These are phyloP conservation scores for Drosophila mimetica DNA, from an alignment of 2,888 invertebrate genomes.

Conservation along the genomic window DNA sequence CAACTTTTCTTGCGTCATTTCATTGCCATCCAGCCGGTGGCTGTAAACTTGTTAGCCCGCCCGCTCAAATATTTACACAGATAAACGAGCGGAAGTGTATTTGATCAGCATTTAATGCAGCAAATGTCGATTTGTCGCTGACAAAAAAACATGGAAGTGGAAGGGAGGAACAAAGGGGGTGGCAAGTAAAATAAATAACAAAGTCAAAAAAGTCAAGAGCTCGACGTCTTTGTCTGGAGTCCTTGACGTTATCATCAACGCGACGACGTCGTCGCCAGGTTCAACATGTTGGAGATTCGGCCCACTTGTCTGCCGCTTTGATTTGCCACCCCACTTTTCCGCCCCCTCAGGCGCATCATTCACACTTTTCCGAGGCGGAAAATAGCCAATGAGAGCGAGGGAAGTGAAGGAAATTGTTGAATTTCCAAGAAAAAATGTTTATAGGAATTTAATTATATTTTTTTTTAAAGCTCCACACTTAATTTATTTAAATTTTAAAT, in stretches of 20 bases:
- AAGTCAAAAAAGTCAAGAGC: conserved; percentile 35
- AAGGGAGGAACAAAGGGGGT: background rate
- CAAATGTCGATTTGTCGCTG: conserved; percentile 66
- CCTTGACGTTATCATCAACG: conserved; percentile 45
- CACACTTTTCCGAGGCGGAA: conserved; percentile 1
- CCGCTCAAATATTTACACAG: conserved; percentile 77
- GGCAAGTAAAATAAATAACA: conserved; percentile 30
- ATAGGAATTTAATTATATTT: no score
- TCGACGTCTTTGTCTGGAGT: conserved; percentile 27
- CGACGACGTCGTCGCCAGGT: conserved; percentile 24
- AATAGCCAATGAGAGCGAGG: background rate
- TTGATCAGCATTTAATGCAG: conserved; percentile 71
- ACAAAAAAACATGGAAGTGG: conserved; percentile 6
- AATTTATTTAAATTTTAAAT: background rate
- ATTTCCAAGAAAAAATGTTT: no score
- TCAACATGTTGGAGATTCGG: conserved; percentile 36
- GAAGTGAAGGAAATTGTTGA: no score
- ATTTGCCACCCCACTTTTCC: conserved; percentile 15
- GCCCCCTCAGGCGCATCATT: conserved; percentile 7
- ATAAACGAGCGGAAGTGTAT: conserved; percentile 80
- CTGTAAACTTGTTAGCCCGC: conserved; percentile 67
- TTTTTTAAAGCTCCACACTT: no score
- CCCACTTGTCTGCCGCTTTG: conserved; percentile 41
- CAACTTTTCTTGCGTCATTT: conserved; percentile 54
- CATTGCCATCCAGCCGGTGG: conserved; percentile 24